Percentiles rank a stretch among this genome's conserved stretches.
Conservation (phyloP, 2,888 invertebrate species). For the Serripes groenlandicus region DNA sequence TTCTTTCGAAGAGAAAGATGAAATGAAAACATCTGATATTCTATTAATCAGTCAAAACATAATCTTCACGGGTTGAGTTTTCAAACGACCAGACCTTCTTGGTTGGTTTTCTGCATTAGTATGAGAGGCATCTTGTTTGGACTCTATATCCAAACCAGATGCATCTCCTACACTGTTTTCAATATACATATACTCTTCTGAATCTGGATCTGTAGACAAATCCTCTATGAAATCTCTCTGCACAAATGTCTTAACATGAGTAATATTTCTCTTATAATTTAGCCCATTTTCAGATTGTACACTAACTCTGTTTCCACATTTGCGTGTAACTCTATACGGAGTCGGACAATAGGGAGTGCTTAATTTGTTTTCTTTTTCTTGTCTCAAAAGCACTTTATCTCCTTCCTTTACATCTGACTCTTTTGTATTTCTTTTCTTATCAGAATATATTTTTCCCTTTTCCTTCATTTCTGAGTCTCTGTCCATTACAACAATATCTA, state of each 20-base stretch:
- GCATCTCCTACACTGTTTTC: too few species aligned
- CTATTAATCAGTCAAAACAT: too few species aligned
- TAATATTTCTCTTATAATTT: constrained; percentile 1
- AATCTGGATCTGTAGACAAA: too few species aligned
- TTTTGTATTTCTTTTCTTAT: constrained; percentile 15
- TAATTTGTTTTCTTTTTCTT: constrained; percentile 7
- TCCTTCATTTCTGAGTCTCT: constrained; percentile 28
- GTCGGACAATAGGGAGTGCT: not conserved
- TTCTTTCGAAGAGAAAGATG: too few species aligned
- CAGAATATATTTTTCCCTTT: constrained; percentile 26
- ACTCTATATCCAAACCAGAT: too few species aligned
- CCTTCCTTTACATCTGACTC: constrained; percentile 37
- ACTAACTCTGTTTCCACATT: constrained; percentile 1
- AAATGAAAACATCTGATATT: too few species aligned
- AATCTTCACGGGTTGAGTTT: too few species aligned
- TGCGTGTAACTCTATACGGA: not conserved
- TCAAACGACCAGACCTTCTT: too few species aligned
- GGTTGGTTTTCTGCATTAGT: too few species aligned
- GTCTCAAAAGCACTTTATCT: constrained; percentile 42
- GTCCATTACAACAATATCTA: constrained; percentile 37
- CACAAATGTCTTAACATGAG: not conserved
- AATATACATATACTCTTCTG: too few species aligned
- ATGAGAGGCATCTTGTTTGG: too few species aligned
- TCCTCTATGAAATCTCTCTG: too few species aligned
- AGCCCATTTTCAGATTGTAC: not conserved